phyloP scores from a whole-genome alignment of 2,888 invertebrate genomes.

The Imbricaverruca yamaguchii region DNA sequence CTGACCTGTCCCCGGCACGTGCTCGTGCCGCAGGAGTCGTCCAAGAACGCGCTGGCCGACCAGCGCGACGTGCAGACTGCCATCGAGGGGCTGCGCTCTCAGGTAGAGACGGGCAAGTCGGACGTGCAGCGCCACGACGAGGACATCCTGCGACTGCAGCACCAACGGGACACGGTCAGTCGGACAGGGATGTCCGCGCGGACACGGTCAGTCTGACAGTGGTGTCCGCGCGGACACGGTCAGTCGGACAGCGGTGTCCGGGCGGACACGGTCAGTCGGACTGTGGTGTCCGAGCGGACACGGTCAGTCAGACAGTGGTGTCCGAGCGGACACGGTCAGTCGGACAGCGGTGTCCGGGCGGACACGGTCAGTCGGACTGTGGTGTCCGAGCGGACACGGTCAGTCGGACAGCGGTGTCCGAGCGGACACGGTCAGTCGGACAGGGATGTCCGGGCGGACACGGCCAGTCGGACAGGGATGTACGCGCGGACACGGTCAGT shows the following conservation, averaged over 20 bases:
- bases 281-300: not conserved
- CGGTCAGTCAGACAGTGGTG: not conserved
- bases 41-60: not conserved
- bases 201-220: not conserved
- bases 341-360: not conserved
- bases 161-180: conserved; percentile 2
- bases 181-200: not conserved
- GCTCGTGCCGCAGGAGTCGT: not conserved
- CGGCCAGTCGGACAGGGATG: not conserved
- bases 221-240: not conserved
- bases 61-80: not conserved
- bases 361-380: not conserved
- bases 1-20: too few relatives aligned
- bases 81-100: not conserved
- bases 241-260: not conserved
- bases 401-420: not conserved
- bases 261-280: not conserved
- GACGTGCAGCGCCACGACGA: not conserved
- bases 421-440: not conserved
- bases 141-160: not conserved
- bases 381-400: not conserved
- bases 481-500: not conserved
- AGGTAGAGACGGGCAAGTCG: not conserved
- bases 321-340: not conserved
- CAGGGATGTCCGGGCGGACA: not conserved